These are phyloP conservation scores for Lamellibrachia luymesi DNA, from an alignment of 1,140 invertebrate species.

Conservation along the genomic window DNA sequence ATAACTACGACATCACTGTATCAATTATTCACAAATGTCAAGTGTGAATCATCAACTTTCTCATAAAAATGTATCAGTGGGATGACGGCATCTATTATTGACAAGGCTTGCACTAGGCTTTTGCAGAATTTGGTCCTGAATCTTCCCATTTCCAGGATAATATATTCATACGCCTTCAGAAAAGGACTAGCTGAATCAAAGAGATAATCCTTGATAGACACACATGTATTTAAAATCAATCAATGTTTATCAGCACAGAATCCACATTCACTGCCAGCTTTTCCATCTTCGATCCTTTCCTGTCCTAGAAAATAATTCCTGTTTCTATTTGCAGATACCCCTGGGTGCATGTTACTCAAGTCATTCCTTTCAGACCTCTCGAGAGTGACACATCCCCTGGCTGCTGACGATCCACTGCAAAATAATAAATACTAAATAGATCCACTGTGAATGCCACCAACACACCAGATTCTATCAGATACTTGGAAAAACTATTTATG, in stretches of 20 bases:
- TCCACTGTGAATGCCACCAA: not conserved
- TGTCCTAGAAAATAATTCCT: not conserved
- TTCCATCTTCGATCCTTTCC: not conserved
- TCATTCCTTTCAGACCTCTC: not conserved
- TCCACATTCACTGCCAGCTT: not conserved
- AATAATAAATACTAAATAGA: not conserved
- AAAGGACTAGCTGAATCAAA: not conserved
- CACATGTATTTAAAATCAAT: not conserved
- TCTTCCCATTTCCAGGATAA: not conserved
- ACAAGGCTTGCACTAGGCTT: not conserved
- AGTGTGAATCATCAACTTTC: not conserved
- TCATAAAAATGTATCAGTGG: not conserved
- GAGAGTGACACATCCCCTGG: not conserved
- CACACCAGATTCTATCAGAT: not conserved
- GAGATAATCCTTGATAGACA: not conserved
- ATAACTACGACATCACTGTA: not conserved
- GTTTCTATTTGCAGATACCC: not conserved
- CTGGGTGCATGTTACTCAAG: not conserved
- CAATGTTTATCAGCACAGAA: not conserved
- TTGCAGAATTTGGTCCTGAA: not conserved
- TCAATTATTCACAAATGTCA: not conserved
- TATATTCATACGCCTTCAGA: not conserved
- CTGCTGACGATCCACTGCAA: not conserved
- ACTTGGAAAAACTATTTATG: not conserved
- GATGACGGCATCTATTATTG: not conserved